Conservation (phyloP, 2,113 vertebrate species). For the Bubo bubo region DNA sequence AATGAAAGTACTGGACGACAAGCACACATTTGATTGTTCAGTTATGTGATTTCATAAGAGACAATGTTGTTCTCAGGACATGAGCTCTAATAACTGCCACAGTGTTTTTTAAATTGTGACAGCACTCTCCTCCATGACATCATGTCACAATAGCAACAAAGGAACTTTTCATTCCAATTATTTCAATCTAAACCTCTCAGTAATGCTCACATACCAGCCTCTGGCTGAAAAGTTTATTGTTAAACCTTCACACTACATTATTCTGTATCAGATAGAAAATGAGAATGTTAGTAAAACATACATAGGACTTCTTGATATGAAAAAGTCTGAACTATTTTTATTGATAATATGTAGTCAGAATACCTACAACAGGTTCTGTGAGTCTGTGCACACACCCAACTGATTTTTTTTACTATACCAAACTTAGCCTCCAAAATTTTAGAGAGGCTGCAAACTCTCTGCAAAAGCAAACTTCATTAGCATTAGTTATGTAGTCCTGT, state of each 20-base stretch:
- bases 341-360: background rate
- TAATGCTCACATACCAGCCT: background rate
- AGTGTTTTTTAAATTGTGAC: background rate
- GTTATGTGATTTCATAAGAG: background rate
- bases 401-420: background rate
- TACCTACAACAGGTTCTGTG: background rate
- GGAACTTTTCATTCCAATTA: background rate
- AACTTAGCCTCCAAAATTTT: background rate
- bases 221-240: background rate
- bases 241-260: background rate
- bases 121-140: background rate
- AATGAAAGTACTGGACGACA: fast-evolving
- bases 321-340: background rate
- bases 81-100: background rate
- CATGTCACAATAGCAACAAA: background rate
- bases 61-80: background rate
- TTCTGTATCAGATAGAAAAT: background rate
- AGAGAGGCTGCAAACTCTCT: background rate
- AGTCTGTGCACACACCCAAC: background rate
- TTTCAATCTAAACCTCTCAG: background rate
- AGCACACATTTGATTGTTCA: background rate
- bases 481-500: background rate
- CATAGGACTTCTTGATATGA: background rate
- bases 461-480: background rate
- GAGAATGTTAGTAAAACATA: background rate